Conservation (phyloP, 2,888 invertebrate genomes). For the Koerneria pararmatus region DNA sequence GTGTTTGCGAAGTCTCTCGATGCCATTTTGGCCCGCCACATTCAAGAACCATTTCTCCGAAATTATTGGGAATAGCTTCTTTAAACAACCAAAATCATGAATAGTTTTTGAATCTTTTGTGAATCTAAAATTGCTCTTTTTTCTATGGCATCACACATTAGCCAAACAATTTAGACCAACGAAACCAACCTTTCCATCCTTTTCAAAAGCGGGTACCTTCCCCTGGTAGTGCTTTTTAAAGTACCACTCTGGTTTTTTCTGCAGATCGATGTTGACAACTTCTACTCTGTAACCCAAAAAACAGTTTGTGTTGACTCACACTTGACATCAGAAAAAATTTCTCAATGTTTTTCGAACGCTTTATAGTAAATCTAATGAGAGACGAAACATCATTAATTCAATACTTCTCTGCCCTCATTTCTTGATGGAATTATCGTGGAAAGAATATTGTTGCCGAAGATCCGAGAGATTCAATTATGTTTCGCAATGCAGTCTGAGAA, state of each 20-base stretch:
- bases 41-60: too few relatives aligned
- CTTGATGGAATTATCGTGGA: too few relatives aligned
- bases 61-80: too few relatives aligned
- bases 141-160: too few relatives aligned
- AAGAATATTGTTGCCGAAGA: too few relatives aligned
- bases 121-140: too few relatives aligned
- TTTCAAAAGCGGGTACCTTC: conserved; percentile 76
- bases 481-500: too few relatives aligned
- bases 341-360: background rate
- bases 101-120: too few relatives aligned
- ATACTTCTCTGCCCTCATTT: too few relatives aligned
- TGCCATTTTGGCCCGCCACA: background rate
- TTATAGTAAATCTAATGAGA: background rate
- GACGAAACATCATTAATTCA: too few relatives aligned
- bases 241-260: conserved; percentile 76
- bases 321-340: conserved; percentile 57
- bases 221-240: conserved; percentile 62
- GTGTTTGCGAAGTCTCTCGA: background rate
- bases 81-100: too few relatives aligned
- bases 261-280: conserved; percentile 40
- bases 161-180: conserved; percentile 10
- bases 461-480: too few relatives aligned
- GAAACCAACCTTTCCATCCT: conserved; percentile 49
- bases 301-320: conserved; percentile 65
- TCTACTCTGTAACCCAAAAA: conserved; percentile 31